Base-by-base conservation (phyloP, 2,888 invertebrate species). In the Brachyptera risi region DNA sequence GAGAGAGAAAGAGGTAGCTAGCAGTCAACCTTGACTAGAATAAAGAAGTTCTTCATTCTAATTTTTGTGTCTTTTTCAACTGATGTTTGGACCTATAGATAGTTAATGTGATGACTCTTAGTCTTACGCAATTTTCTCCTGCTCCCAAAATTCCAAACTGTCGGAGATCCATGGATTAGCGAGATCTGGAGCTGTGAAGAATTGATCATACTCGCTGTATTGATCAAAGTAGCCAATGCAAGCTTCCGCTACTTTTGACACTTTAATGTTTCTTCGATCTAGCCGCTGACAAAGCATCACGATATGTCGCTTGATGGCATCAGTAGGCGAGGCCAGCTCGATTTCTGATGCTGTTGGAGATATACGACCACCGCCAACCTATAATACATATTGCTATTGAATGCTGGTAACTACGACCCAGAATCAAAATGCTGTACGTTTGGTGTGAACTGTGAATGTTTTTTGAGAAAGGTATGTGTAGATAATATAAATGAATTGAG, bases 131-230 rank as follows among this genome's bases (percentile, higher is more conserved):
- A 88, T 85, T 76, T 88, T 94, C 75, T 99, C 98, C 74, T 90
- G 91, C 70, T 98, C 97, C 99, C 99, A 99, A 74, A 94, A 87
- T 73, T 99, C 98, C 1, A 90, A 87, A 74, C 88, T 95, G 72
- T 99, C 98, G 27, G 90, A 87, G 69, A 94, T 84, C 99, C 99
- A 99, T 0, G 98, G 98, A 80, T 98, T 99, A 38, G 93, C 88
- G 74, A 91, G 87, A 76, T 98, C 98, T 1, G 95, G 91, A 24
- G 90, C 84, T 7, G 92, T 92, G 65, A 98, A 85, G 78, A 96
- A 92, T 64, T 94, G 88, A 79, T 99, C 99, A 76, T 96, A 99
- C 74, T 98, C 96, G 62, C 86, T 83, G 75, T 98, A 96, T 77
- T 97, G 97, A 75, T 97, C 95, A 76, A 87, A 95, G 79, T 94